Base-by-base conservation (phyloP, 2,113 vertebrate genomes). In the Psephotus haematonotus region DNA sequence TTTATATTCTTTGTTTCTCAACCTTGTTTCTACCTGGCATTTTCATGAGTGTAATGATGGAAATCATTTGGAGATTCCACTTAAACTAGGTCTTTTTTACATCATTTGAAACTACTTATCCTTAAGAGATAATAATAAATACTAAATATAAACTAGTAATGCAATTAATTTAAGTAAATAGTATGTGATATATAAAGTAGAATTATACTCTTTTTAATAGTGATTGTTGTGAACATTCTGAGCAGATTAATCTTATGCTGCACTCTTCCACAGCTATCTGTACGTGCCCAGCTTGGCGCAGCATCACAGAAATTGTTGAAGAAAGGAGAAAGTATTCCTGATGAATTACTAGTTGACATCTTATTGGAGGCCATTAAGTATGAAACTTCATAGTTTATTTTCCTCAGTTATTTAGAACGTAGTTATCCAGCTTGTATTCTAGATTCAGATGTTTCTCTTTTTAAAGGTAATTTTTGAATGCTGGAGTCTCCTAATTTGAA, bases 331-430 rank as follows among this genome's bases (percentile, higher is more conserved):
- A 91, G 92, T 41, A 90, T 99, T 86, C 96, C 99, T 0, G 98
- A 99, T 95, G 93, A 97, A 60, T 94, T 99, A 60, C 90, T 99
- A 27, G 88, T 99, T 70, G 97, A 98, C 85, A 99, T 99, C 86
- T 60, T 99, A 12, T 94, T 98, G 59, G 98, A 99, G 81, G 98
- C 98, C 12, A 98, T 99, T 93, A 98, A 97, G 99, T 99, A 98
- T 94, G 98, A 94, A 91, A 70, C 35, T 41, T 9, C 47, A 17
- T 60, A 91, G 31, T 22, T 93, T 80, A 79, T 74, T 77, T 69
- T 19, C 8, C 12, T 53, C 14, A 31, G 22, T 88, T 83, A 39
- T 47, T 80, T 76, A 37, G 46, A 82, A 59, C 0, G 1, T 85
- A 63, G 47, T 70, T 81, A 24, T 75, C 24, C 20, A 43, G 6